phyloP scores from a whole-genome alignment of 2,888 invertebrate species.

The Perizoma affinitatum region DNA sequence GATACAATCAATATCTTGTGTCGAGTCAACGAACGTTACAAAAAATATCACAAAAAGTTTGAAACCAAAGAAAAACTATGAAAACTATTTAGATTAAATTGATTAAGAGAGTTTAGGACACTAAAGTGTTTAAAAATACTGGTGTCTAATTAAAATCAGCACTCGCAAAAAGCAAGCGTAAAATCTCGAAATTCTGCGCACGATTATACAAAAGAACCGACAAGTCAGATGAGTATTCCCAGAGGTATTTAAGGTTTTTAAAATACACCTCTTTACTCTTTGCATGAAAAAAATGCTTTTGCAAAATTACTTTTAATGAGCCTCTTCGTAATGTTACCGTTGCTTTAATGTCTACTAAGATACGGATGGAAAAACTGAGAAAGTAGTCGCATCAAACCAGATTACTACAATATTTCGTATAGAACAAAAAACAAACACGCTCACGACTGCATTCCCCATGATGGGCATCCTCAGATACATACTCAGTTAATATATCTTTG shows the following conservation, averaged over 20 bases:
- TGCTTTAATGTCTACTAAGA: slow-evolving; percentile 6
- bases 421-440: too few relatives aligned
- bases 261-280: slow-evolving; percentile 22
- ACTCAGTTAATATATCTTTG: too few relatives aligned
- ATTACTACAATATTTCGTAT: too few relatives aligned
- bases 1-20: neutral
- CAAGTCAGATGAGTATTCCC: slow-evolving; percentile 24
- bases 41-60: neutral
- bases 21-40: neutral
- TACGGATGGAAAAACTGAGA: neutral
- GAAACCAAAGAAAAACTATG: too few relatives aligned
- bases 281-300: slow-evolving; percentile 29
- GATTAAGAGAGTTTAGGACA: neutral
- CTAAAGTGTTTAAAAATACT: slow-evolving; percentile 3
- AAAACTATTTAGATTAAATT: neutral
- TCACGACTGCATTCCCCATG: too few relatives aligned
- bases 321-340: slow-evolving; percentile 3
- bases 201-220: slow-evolving; percentile 28
- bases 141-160: slow-evolving; percentile 16
- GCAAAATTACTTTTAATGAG: slow-evolving; percentile 24
- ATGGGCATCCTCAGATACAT: too few relatives aligned
- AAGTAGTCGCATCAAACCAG: neutral
- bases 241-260: slow-evolving; percentile 25
- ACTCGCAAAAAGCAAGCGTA: slow-evolving; percentile 18
- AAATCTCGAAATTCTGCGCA: slow-evolving; percentile 21